Evolutionary conservation across 2,113 vertebrate genomes (phyloP).

Genomic region (Scopus umbretta): DNA sequence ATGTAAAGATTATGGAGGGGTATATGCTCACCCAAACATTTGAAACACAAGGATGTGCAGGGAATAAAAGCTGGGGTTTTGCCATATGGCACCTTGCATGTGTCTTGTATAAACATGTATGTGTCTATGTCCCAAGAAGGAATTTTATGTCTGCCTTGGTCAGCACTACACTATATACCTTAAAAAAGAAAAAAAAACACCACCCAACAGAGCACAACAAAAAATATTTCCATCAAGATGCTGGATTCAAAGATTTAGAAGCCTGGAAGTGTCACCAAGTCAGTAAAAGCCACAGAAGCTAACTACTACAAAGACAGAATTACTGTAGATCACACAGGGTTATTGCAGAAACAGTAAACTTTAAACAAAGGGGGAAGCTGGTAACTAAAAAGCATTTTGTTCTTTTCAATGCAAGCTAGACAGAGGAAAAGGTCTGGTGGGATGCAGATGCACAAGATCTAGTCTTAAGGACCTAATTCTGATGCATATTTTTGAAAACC

Average conservation of each 20-base stretch:
- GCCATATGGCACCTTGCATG: slow-evolving; percentile 40
- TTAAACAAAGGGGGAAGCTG: neutral
- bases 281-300: neutral
- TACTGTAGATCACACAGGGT: neutral
- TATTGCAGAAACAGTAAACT: neutral
- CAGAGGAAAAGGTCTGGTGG: neutral
- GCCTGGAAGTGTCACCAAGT: neutral
- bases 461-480: neutral
- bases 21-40: slow-evolving; percentile 2
- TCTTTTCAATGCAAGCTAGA: neutral
- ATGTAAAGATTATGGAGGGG: neutral
- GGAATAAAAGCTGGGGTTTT: slow-evolving; percentile 12
- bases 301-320: neutral
- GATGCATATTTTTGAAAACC: neutral
- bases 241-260: neutral
- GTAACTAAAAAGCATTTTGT: neutral
- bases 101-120: neutral
- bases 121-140: neutral
- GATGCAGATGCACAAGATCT: neutral
- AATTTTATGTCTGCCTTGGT: slow-evolving; percentile 11
- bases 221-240: neutral
- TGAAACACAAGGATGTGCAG: slow-evolving; percentile 37
- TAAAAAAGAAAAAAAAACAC: neutral
- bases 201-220: neutral
- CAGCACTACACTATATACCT: neutral